Evolutionary conservation across 1,140 invertebrate species (phyloP).

Genomic region (Sesamia nonagrioides): DNA sequence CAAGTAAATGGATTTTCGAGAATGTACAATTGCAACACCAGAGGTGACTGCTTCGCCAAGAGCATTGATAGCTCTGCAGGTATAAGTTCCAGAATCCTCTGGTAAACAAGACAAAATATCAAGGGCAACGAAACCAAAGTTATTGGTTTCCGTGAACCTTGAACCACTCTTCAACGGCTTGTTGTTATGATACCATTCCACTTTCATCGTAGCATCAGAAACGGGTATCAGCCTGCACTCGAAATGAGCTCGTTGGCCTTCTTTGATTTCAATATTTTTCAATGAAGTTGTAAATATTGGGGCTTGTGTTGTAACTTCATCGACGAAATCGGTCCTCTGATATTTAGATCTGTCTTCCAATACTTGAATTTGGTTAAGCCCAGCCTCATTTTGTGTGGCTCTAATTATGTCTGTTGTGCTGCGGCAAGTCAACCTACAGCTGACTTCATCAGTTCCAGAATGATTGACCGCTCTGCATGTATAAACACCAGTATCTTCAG

Average conservation of each 20-base stretch:
- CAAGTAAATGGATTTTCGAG: slow-evolving; percentile 95
- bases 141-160: slow-evolving; percentile 96
- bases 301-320: slow-evolving; percentile 95
- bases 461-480: slow-evolving; percentile 97
- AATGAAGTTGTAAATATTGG: slow-evolving; percentile 96
- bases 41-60: slow-evolving; percentile 96
- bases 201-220: slow-evolving; percentile 98
- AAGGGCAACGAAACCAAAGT: slow-evolving; percentile 97
- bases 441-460: slow-evolving; percentile 95
- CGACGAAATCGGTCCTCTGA: slow-evolving; percentile 91
- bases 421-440: slow-evolving; percentile 91
- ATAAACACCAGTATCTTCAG: slow-evolving; percentile 97
- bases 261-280: slow-evolving; percentile 96
- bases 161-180: slow-evolving; percentile 95
- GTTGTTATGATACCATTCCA: slow-evolving; percentile 99
- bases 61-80: slow-evolving; percentile 95
- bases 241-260: slow-evolving; percentile 98
- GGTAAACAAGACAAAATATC: slow-evolving; percentile 97
- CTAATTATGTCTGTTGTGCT: slow-evolving; percentile 94
- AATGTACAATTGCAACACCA: slow-evolving; percentile 92
- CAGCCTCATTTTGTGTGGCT: slow-evolving; percentile 94
- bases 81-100: slow-evolving; percentile 97
- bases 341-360: slow-evolving; percentile 94
- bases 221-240: slow-evolving; percentile 98
- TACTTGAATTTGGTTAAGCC: slow-evolving; percentile 95